A percentile compares a stretch with the other conserved stretches of the same genome.
Evolutionary conservation across 1,140 invertebrate species (phyloP).

Genomic region (Calosoma granatense): DNA sequence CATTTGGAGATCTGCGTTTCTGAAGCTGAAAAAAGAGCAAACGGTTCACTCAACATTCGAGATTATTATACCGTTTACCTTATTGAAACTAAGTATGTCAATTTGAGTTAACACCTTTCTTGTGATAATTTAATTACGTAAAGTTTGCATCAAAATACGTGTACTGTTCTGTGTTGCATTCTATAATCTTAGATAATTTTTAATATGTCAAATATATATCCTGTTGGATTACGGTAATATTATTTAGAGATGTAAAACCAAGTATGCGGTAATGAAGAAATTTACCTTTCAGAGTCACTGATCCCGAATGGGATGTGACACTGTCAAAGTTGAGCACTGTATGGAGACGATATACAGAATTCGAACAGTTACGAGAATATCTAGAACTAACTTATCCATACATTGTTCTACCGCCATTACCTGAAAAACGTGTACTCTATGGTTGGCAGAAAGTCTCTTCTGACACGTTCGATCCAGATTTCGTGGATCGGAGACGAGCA

Average conservation of each 20-base stretch:
- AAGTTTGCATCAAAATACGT: slow-evolving; percentile 1
- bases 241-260: not conserved
- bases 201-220: slow-evolving; percentile 9
- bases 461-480: slow-evolving; percentile 78
- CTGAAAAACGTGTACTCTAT: slow-evolving; percentile 71
- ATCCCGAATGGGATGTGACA: slow-evolving; percentile 53
- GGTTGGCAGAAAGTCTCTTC: slow-evolving; percentile 68
- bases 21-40: slow-evolving; percentile 74
- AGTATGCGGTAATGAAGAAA: not conserved
- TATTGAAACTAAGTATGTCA: slow-evolving; percentile 67
- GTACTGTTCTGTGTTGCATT: slow-evolving; percentile 3
- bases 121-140: slow-evolving; percentile 10
- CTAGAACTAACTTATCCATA: slow-evolving; percentile 66
- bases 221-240: slow-evolving; percentile 9
- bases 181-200: not conserved
- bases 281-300: slow-evolving; percentile 50
- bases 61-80: slow-evolving; percentile 78
- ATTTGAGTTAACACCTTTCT: slow-evolving; percentile 14
- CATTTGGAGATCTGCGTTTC: slow-evolving; percentile 72
- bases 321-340: slow-evolving; percentile 54
- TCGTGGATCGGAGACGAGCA: slow-evolving; percentile 67
- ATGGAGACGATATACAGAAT: slow-evolving; percentile 76
- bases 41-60: slow-evolving; percentile 65
- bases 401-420: slow-evolving; percentile 67
- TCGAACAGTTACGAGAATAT: slow-evolving; percentile 69